Evolutionary conservation across 1,140 invertebrate species (phyloP).

Genomic region (Cheumatopsyche charites): DNA sequence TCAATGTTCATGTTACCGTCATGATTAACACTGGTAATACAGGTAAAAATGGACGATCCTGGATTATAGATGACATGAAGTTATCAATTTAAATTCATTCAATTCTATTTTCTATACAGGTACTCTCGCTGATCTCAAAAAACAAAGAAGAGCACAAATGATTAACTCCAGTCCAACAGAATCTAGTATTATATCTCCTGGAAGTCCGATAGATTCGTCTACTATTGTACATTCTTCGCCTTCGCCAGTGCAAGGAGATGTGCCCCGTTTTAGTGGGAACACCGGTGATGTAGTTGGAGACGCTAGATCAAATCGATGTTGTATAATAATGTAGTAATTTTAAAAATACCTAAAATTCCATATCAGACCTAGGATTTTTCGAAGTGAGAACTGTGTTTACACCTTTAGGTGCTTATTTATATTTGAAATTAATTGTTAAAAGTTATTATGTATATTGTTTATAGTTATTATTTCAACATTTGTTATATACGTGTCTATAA

Average conservation of each 20-base stretch:
- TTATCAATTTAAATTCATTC: no score
- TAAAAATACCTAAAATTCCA: background rate
- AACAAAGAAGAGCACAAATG: slow-evolving; percentile 80
- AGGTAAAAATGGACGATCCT: background rate
- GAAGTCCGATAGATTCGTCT: slow-evolving; percentile 52
- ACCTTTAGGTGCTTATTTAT: slow-evolving; percentile 1
- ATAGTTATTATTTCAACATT: background rate
- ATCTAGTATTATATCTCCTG: slow-evolving; percentile 50
- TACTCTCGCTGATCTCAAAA: slow-evolving; percentile 88
- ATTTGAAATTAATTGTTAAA: no score
- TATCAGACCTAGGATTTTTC: background rate
- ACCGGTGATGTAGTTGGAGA: slow-evolving; percentile 61
- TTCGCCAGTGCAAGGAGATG: slow-evolving; percentile 44
- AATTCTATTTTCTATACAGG: slow-evolving; percentile 51
- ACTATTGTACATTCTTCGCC: slow-evolving; percentile 48
- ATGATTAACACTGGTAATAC: slow-evolving; percentile 69
- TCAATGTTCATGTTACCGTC: slow-evolving; percentile 86
- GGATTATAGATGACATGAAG: no score
- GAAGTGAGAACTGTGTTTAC: background rate
- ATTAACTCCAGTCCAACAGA: slow-evolving; percentile 65
- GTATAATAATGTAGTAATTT: slow-evolving; percentile 57
- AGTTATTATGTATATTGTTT: no score
- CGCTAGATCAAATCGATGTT: slow-evolving; percentile 58
- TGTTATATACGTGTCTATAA: background rate
- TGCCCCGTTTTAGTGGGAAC: slow-evolving; percentile 58